Evolutionary conservation across 2,797 vertebrate species (phyloP), one percentile per base, ranked within the genome.

Genomic region (Notolabrus celidotus): DNA sequence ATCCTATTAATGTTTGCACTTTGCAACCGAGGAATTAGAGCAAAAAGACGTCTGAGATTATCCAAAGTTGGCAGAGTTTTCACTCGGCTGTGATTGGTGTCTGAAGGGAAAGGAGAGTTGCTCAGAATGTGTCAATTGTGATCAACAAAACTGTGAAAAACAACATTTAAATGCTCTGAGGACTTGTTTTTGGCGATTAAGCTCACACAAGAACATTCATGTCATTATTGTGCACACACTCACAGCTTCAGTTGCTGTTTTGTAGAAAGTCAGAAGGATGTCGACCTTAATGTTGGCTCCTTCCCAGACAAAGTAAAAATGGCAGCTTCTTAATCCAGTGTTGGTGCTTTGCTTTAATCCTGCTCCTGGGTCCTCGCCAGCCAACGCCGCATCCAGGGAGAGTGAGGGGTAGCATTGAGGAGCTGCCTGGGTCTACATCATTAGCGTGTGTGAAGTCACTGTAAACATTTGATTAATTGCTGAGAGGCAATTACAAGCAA

Each of bases 391-490:
- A 36, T 46, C 31, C 7, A 10, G 20, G 27, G 70, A 65, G 65
- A 60, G 55, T 1, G 12, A 3, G 25, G 25, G 65, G 25, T 49
- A 20, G 69, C 59, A 52, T 79, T 36, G 22, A 41, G 73, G 60
- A 60, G 56, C 74, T 25, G 66, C 51, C n/a, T 52, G 22, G 29
- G 56, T 31, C 43, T 12, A 1, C 61, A 55, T 87, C 74, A 58
- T 84, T 74, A 80, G 74, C 54, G 63, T 23, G 54, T 46, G 67
- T 81, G 82, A 80, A 88, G 84, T 74, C 79, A 61, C 73, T 79
- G 77, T 86, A 89, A 91, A 90, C 84, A 88, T 90, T 87, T 87
- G 83, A 90, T 84, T 87, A 86, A 86, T 84, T 74, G 67, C 84
- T 47, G 63, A 76, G 85, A 83, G 66, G 80, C 86, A 82, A 89